Base-by-base conservation (phyloP, 1,140 invertebrate species). In the Delia radicum region DNA sequence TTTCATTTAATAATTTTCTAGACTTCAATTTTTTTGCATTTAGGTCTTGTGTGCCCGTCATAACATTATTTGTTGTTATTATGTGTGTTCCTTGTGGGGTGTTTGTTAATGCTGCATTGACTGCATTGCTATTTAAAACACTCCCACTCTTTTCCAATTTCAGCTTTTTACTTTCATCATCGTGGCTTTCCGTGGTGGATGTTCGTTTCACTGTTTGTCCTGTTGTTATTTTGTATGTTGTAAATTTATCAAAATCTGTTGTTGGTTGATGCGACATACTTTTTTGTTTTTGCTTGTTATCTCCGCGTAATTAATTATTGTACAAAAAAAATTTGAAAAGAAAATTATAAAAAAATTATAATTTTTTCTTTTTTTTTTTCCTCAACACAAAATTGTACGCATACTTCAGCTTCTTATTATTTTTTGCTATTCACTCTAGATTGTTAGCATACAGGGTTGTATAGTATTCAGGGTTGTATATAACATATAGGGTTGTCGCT, bases 71-170 rank as follows among this genome's bases (percentile, higher is more conserved):
- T 8, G 5, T 55, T 15, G 21, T 21, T 55, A 55, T 55, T 55
- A 55, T 0, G 24, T 55, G 48, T 55, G 48, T 55, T 15, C 15
- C 46, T n/a, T 48, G 46, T n/a, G 15, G 46, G 6, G 13, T n/a
- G 15, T 8, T 18, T 21, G 48, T n/a, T 21, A 21, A 21, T 21
- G 48, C n/a, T 8, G 48, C 48, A 55, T 18, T 0, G n/a, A n/a
- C 37, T 55, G 48, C 48, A 55, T 10, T 8, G n/a, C 24, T 55
- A 7, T n/a, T 21, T 21, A 55, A 55, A 55, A 55, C 48, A 69
- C 65, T 69, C 65, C 65, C 65, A 69, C 65, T 69, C 65, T 69
- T 69, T 69, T 69, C 65, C 65, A 69, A 69, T 69, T 33, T 31
- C 29, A 69, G 29, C 31, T 69, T 69, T 33, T 69, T 69, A 69